Base-by-base conservation (phyloP, 1,140 invertebrate species). In the Spodoptera frugiperda region DNA sequence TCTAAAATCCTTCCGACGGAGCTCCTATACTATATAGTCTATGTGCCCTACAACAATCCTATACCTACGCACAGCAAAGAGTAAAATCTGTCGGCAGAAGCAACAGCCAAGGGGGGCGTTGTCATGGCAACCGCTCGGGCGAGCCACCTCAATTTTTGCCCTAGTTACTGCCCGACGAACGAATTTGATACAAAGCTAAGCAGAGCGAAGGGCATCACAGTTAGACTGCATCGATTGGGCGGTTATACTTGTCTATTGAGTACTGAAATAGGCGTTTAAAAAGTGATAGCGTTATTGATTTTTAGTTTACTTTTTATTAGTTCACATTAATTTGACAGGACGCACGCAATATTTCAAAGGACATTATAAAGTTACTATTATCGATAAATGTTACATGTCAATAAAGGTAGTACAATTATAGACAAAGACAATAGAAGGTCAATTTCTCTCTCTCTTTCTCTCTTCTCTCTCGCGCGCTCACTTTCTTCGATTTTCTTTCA, bases 31-130 rank as follows among this genome's bases (percentile, higher is more conserved):
- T 17, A 39, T 10, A 39, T 39, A 25, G 25, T 2, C 25, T 25
- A 25, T 25, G 25, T 25, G 8, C 33, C 33, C 33, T 39, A 39
- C 33, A 39, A 39, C 33, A 39, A 39, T 39, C 9, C 57, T 39
- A 46, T 67, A 67, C 39, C 5, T 67, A 44, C 17, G 19, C 48
- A 14, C 19, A 21, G 15, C 21, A 25, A 80, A 55, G 61, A 54
- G 48, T 25, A 51, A 65, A 73, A 79, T 77, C 77, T 79, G 75
- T 79, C 77, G 54, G 68, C 39, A 49, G 73, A 82, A 79, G 81
- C 81, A 82, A 82, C 81, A 82, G 76, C 57, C 76, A 57, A 63
- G 81, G 78, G 81, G 63, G 39, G 77, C 76, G 84, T 87, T 81
- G 68, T 75, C 78, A 86, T 85, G 80, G 81, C 78, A 80, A 87